Percentiles rank a stretch among this genome's conserved stretches.
Evolutionary conservation across 2,888 invertebrate species (phyloP).

Genomic region (Rhyacophila evoluta): DNA sequence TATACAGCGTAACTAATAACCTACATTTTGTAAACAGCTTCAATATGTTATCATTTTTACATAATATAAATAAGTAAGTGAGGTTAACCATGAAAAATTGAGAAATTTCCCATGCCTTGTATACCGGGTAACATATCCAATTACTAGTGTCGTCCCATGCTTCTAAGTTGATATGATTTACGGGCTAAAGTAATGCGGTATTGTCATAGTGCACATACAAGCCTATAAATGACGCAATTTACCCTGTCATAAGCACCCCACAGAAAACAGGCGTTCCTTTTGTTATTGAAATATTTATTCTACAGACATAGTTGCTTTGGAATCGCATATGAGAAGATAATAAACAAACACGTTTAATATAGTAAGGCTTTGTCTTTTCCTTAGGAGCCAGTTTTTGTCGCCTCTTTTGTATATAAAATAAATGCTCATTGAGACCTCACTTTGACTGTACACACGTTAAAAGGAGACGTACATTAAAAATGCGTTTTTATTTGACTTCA

Average conservation of each 20-base stretch:
- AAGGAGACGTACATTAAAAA: too few relatives aligned
- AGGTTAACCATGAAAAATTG: not conserved
- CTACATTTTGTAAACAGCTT: not conserved
- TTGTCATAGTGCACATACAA: constrained; percentile 22
- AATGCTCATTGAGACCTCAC: too few relatives aligned
- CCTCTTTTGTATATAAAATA: too few relatives aligned
- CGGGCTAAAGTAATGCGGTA: not conserved
- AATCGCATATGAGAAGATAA: not conserved
- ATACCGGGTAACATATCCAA: constrained; percentile 9
- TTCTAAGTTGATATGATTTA: constrained; percentile 17
- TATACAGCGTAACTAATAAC: too few relatives aligned
- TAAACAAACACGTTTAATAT: not conserved
- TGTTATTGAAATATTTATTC: constrained; percentile 14
- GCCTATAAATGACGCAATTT: constrained; percentile 24
- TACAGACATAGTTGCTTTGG: not conserved
- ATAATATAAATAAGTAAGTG: not conserved
- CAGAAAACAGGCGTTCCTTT: constrained; percentile 1
- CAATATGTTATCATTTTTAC: not conserved
- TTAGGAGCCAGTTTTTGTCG: too few relatives aligned
- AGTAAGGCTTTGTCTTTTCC: not conserved
- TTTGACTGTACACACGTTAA: too few relatives aligned
- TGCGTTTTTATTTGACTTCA: too few relatives aligned
- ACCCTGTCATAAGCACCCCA: not conserved
- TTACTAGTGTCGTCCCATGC: not conserved
- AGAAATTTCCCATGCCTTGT: not conserved